These are phyloP conservation scores for Drosophila littoralis DNA, from an alignment of 1,140 invertebrate species.

Conservation along the genomic window DNA sequence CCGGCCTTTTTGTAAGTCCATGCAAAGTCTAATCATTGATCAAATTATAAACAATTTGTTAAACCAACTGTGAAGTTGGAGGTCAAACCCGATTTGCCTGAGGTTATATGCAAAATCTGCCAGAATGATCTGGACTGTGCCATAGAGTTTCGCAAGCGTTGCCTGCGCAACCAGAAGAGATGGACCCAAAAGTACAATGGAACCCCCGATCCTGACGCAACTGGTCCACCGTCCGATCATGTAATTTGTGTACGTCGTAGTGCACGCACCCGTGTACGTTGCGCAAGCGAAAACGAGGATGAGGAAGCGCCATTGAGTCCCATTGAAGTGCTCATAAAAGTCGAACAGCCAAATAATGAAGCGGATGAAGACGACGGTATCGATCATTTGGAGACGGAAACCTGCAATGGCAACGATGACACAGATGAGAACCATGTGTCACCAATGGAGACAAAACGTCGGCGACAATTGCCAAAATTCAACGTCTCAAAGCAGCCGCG, in stretches of 20 bases:
- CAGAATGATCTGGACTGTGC: constrained; percentile 51
- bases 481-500: constrained; percentile 30
- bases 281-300: background rate
- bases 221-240: background rate
- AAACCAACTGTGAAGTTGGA: constrained; percentile 30
- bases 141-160: constrained; percentile 64
- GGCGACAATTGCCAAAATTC: constrained; percentile 14
- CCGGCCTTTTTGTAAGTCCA: constrained; percentile 60
- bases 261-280: constrained; percentile 13
- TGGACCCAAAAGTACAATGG: constrained; percentile 24
- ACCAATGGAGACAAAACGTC: constrained; percentile 19
- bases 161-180: constrained; percentile 57
- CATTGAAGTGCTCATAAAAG: constrained; percentile 60
- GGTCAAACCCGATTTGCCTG: constrained; percentile 39
- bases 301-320: constrained; percentile 30
- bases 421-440: background rate
- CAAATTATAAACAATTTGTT: background rate
- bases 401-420: background rate
- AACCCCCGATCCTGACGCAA: background rate
- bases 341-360: constrained; percentile 38
- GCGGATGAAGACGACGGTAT: constrained; percentile 41
- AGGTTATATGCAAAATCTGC: constrained; percentile 58
- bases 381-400: constrained; percentile 49
- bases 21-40: background rate
- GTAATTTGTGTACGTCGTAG: constrained; percentile 45